These are phyloP conservation scores for Leucoraja erinaceus DNA, from an alignment of 2,113 vertebrate species.

Conservation along the genomic window DNA sequence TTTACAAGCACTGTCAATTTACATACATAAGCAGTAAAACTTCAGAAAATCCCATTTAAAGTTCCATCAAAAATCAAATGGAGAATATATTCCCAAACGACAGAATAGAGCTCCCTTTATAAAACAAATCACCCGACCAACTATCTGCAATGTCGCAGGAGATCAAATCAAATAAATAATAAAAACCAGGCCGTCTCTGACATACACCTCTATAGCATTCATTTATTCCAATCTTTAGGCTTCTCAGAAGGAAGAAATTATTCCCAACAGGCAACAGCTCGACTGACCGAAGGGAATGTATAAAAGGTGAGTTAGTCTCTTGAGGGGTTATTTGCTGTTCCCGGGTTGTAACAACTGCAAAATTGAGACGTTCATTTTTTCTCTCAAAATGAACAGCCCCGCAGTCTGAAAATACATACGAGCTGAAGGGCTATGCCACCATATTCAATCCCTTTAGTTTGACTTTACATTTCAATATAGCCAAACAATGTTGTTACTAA, in stretches of 20 bases:
- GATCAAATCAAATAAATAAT: background rate
- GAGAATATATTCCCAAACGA: background rate
- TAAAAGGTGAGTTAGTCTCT: background rate
- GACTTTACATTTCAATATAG: background rate
- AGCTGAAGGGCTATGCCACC: background rate
- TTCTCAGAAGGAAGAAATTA: background rate
- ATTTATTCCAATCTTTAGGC: background rate
- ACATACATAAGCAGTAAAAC: background rate
- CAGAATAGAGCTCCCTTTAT: background rate
- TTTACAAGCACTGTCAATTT: background rate
- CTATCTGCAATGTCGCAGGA: background rate
- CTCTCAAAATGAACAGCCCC: background rate
- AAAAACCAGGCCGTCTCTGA: background rate
- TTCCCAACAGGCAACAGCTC: background rate
- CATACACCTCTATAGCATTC: background rate
- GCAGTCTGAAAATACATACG: background rate
- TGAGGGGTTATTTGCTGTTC: background rate
- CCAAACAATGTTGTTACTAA: background rate
- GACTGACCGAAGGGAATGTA: background rate
- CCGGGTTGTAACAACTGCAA: background rate
- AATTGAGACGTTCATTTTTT: background rate
- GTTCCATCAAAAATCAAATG: background rate
- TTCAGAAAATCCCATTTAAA: background rate
- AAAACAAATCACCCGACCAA: background rate
- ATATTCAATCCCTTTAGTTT: background rate